Evolutionary conservation across 2,113 vertebrate genomes (phyloP).

Genomic region (Hirundichthys speculiger): DNA sequence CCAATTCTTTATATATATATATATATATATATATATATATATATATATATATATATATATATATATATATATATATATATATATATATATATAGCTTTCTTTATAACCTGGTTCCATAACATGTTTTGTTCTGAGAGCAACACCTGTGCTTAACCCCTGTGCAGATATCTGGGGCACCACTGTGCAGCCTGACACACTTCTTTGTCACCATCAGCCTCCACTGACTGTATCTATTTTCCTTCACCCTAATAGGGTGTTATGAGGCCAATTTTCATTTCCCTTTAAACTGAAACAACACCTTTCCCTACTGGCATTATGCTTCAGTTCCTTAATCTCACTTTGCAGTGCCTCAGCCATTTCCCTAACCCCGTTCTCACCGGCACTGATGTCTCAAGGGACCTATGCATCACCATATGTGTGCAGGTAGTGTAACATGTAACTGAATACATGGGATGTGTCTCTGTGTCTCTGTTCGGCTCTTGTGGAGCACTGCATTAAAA

Average conservation of each 20-base stretch:
- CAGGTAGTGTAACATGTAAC: constrained; percentile 13
- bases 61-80: constrained; percentile 2
- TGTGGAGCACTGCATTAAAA: too few species aligned
- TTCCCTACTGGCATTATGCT: constrained; percentile 30
- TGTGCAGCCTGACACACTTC: constrained; percentile 48
- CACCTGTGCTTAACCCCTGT: constrained; percentile 38
- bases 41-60: constrained; percentile 9
- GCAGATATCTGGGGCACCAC: constrained; percentile 40
- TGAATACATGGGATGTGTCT: constrained; percentile 9
- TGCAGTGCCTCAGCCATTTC: constrained; percentile 17
- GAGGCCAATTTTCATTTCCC: constrained; percentile 38
- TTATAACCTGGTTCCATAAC: constrained; percentile 33
- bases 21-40: constrained; percentile 3
- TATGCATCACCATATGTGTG: constrained; percentile 3
- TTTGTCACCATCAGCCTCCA: constrained; percentile 38
- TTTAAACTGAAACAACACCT: constrained; percentile 44
- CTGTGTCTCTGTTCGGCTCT: not conserved
- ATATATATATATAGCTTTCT: constrained; percentile 11
- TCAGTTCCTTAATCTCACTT: constrained; percentile 29
- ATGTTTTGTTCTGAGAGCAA: constrained; percentile 26
- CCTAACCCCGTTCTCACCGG: constrained; percentile 39
- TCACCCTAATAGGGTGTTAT: constrained; percentile 28
- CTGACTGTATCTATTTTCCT: constrained; percentile 45
- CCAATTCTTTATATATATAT: constrained; percentile 5
- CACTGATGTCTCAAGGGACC: constrained; percentile 14